phyloP scores from a whole-genome alignment of 2,797 vertebrate genomes.

The Xenops minutus region DNA sequence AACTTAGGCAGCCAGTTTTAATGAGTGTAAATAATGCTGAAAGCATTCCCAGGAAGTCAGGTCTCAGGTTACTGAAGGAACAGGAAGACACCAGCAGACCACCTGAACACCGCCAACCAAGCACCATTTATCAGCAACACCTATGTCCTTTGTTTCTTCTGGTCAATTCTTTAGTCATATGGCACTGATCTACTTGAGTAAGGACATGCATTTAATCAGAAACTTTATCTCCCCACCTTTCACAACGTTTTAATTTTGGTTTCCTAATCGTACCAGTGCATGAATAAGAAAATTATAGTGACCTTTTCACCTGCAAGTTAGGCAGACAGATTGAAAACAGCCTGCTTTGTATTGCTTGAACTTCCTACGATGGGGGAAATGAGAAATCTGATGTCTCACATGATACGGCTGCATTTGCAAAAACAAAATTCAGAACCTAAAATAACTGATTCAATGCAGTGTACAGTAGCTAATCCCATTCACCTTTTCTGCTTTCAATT shows the following conservation, averaged over 20 bases:
- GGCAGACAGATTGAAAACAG: slow-evolving; percentile 65
- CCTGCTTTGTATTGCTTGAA: slow-evolving; percentile 23
- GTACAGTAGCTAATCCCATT: slow-evolving; percentile 63
- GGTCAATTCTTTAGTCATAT: slow-evolving; percentile 44
- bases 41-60: slow-evolving; percentile 79
- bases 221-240: slow-evolving; percentile 48
- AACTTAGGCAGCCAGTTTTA: slow-evolving; percentile 59
- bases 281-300: slow-evolving; percentile 61
- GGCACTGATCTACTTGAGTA: slow-evolving; percentile 48
- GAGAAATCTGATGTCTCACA: slow-evolving; percentile 53
- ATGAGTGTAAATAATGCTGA: slow-evolving; percentile 69
- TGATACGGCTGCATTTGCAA: slow-evolving; percentile 37
- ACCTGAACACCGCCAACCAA: slow-evolving; percentile 72
- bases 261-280: slow-evolving; percentile 9
- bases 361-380: slow-evolving; percentile 49
- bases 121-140: slow-evolving; percentile 76
- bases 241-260: slow-evolving; percentile 41
- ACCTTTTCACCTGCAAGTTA: slow-evolving; percentile 67
- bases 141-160: slow-evolving; percentile 69
- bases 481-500: slow-evolving; percentile 7
- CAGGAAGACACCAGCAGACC: slow-evolving; percentile 76
- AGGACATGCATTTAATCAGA: slow-evolving; percentile 49
- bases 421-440: slow-evolving; percentile 40
- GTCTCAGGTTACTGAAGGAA: slow-evolving; percentile 78
- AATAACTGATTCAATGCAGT: background rate